Evolutionary conservation across 2,797 vertebrate genomes (phyloP).

Genomic region (Karalla daura): DNA sequence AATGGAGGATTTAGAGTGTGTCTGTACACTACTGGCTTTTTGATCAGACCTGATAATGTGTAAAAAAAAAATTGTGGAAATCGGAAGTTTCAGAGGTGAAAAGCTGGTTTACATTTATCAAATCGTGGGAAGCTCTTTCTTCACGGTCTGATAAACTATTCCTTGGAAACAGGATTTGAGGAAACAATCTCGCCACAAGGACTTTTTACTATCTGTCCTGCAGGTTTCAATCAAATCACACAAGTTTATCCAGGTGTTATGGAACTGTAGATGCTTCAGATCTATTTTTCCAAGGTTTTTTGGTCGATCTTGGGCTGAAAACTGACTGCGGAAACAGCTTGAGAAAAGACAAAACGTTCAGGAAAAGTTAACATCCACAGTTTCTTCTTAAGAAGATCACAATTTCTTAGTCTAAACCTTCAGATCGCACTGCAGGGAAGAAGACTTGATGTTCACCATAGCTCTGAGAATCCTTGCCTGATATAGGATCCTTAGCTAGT

Average conservation of each 20-base stretch:
- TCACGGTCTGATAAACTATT: background rate
- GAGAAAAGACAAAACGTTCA: too few relatives aligned
- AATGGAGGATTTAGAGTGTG: background rate
- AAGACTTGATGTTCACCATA: background rate
- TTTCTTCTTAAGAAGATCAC: background rate
- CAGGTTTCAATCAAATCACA: background rate
- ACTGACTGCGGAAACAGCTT: background rate
- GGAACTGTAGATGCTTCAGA: background rate
- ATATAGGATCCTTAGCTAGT: background rate
- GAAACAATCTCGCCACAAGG: background rate
- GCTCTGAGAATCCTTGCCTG: background rate
- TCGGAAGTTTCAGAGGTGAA: background rate
- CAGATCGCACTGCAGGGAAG: background rate
- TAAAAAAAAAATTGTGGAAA: background rate
- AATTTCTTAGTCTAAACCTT: background rate
- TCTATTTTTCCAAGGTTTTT: background rate
- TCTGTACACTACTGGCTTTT: too few relatives aligned
- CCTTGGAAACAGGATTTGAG: background rate
- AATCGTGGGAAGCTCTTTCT: background rate
- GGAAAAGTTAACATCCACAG: background rate
- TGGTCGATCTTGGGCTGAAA: background rate
- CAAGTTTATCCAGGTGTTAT: too few relatives aligned
- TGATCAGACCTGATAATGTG: background rate
- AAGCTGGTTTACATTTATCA: background rate
- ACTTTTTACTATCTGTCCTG: background rate